Evolutionary conservation across 2,888 invertebrate genomes (phyloP).

Genomic region (Hyles lineata): DNA sequence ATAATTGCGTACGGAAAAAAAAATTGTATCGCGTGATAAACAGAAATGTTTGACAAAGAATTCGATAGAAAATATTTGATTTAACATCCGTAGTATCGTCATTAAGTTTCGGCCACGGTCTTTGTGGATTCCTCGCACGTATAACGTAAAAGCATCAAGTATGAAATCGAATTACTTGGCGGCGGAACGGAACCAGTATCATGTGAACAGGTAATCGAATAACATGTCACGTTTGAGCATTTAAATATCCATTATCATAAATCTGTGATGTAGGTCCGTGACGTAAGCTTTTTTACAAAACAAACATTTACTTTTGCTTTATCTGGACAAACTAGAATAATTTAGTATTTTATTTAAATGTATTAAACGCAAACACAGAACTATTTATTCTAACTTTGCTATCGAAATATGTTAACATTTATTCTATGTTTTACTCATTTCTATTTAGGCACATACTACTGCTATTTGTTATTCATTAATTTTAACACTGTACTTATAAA

Average conservation of each 20-base stretch:
- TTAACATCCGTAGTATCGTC: conserved; percentile 57
- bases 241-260: conserved; percentile 61
- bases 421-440: not conserved
- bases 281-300: conserved; percentile 33
- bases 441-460: not conserved
- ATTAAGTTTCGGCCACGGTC: conserved; percentile 71
- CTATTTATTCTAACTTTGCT: not conserved
- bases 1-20: conserved; percentile 19
- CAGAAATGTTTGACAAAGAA: conserved; percentile 54
- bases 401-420: not conserved
- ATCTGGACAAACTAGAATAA: conserved; percentile 13
- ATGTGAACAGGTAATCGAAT: conserved; percentile 66
- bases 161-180: conserved; percentile 66
- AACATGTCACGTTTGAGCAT: conserved; percentile 61
- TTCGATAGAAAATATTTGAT: conserved; percentile 64
- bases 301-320: conserved; percentile 25
- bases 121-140: conserved; percentile 68
- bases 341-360: not conserved
- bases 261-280: conserved; percentile 41
- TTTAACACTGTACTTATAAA: too few relatives aligned
- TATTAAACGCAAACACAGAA: not conserved
- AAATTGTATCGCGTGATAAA: conserved; percentile 55
- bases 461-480: not conserved
- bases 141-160: conserved; percentile 64
- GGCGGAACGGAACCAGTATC: conserved; percentile 64